Conservation (phyloP, 2,113 vertebrate species). For the Baryphthengus martii region DNA sequence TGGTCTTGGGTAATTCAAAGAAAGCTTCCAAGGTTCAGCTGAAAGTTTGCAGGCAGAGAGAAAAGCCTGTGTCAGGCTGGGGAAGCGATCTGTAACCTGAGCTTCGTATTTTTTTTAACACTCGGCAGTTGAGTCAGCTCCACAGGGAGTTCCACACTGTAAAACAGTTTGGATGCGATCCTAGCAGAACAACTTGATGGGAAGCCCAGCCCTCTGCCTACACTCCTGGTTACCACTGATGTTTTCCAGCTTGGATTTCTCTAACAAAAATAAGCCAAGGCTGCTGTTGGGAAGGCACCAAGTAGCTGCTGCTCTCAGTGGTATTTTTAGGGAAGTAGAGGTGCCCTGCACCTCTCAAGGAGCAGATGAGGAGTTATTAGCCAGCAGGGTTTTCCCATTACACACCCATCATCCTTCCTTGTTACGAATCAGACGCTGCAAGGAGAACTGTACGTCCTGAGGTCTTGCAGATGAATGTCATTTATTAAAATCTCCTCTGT, state of each 20-base stretch:
- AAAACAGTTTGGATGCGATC: conserved; percentile 18
- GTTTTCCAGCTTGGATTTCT: neutral
- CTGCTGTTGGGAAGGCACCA: neutral
- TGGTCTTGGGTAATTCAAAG: neutral
- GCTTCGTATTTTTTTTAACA: neutral
- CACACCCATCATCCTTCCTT: neutral
- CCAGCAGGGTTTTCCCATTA: neutral
- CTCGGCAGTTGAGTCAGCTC: conserved; percentile 42
- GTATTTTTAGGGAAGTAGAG: neutral
- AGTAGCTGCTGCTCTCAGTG: neutral
- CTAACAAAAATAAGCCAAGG: neutral
- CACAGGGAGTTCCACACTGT: neutral
- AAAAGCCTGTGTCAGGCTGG: neutral
- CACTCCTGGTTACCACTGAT: neutral
- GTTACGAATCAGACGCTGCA: neutral
- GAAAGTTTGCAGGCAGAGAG: neutral
- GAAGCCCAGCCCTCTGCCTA: neutral
- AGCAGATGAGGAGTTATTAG: neutral
- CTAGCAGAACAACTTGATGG: conserved; percentile 15
- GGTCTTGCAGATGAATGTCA: neutral
- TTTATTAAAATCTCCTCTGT: neutral
- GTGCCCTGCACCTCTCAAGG: neutral
- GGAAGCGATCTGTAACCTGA: conserved; percentile 11
- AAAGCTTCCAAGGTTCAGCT: neutral
- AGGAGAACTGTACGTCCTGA: neutral